Evolutionary conservation across 2,113 vertebrate species (phyloP), one percentile per base, ranked within the genome.

Genomic region (Apodemus sylvaticus): DNA sequence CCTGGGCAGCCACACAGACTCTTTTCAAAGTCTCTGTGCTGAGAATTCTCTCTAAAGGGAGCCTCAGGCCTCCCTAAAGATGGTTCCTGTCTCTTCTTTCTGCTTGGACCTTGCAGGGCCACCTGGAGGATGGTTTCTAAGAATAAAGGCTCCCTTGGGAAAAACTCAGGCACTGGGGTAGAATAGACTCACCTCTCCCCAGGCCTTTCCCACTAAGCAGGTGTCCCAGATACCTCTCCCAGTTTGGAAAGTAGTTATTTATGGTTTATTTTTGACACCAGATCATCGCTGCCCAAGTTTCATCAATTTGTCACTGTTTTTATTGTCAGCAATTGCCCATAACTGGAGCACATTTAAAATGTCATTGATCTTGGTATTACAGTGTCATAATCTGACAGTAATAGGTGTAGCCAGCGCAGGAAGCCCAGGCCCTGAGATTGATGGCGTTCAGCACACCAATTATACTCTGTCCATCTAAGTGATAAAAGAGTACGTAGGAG

Each of bases 351-450:
- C 98, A 98, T 99, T 99, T 99, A 99, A 99, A 98, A 98, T 97
- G 98, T 98, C 98, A 99, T 99, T 98, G 98, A 99, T 99, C 98
- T 99, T 98, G 98, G 98, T 98, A 98, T 98, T 98, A 97, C 95
- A 97, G 98, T 98, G 98, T 98, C 98, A 98, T 99, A 98, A 99
- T 98, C 94, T 98, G 98, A 99, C 98, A 99, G 98, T 98, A 99
- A 99, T 99, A 97, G 98, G 97, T 98, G 98, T 98, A 98, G 98
- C 98, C 97, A 93, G 98, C 95, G 78, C 98, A 96, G 98, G 98
- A 98, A 98, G 97, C 98, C 98, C 98, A 97, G 98, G 98, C 97
- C 97, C 93, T 0, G 96, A 97, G 98, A 99, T 99, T 98, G 98
- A 99, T 99, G 98, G 98, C 97, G 96, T 98, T 98, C 98, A 96